Evolutionary conservation across 1,140 invertebrate species (phyloP).

Genomic region (Cephus cinctus): DNA sequence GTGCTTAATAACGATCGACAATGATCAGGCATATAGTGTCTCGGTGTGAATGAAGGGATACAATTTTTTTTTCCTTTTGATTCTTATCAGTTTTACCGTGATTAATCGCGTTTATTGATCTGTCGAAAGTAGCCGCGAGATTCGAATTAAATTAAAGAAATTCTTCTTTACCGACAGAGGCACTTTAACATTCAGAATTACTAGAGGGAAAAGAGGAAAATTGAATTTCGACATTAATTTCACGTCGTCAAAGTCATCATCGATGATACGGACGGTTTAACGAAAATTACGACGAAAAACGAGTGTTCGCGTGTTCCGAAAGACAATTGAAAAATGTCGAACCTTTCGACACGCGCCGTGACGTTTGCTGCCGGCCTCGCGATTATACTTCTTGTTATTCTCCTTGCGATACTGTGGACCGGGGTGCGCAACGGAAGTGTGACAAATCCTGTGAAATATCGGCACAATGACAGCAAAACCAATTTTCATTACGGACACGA

Average conservation of each 20-base stretch:
- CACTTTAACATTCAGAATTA: background rate
- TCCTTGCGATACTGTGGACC: constrained; percentile 29
- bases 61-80: too few relatives aligned
- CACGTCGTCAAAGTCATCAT: constrained; percentile 7
- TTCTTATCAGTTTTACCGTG: too few relatives aligned
- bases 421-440: constrained; percentile 13
- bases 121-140: too few relatives aligned
- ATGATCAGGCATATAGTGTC: too few relatives aligned
- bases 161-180: background rate
- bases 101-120: too few relatives aligned
- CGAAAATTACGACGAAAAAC: too few relatives aligned
- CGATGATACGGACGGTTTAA: too few relatives aligned
- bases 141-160: too few relatives aligned
- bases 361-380: constrained; percentile 21
- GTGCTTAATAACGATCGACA: too few relatives aligned
- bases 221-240: constrained; percentile 15
- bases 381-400: constrained; percentile 25
- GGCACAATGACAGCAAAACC: too few relatives aligned
- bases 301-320: constrained; percentile 12
- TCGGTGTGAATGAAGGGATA: too few relatives aligned
- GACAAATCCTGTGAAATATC: background rate
- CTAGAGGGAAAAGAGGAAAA: constrained; percentile 8
- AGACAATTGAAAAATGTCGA: constrained; percentile 37
- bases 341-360: constrained; percentile 23
- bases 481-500: too few relatives aligned